A percentile compares a stretch with the other conserved stretches of the same genome.
Evolutionary conservation across 2,797 vertebrate species (phyloP).

Genomic region (Sebastes trivittatus): DNA sequence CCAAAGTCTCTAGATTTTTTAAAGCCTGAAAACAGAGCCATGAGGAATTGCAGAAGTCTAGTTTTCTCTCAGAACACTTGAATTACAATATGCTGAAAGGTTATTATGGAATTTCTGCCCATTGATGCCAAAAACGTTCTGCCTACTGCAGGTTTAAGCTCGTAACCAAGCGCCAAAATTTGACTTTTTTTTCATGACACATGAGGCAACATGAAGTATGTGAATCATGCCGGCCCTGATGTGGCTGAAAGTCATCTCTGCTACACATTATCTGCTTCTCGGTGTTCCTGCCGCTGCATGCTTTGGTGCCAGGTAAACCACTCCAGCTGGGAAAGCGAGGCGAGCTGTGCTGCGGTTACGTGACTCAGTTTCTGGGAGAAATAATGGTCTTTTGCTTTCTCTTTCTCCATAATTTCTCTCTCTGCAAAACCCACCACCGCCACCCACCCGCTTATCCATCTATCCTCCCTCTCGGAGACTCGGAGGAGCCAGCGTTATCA

Average conservation of each 20-base stretch:
- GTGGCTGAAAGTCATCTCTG: conserved; percentile 31
- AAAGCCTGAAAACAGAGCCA: no score
- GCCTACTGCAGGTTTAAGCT: conserved; percentile 1
- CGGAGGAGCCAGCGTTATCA: conserved; percentile 63
- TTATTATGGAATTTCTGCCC: no score
- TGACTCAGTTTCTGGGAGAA: conserved; percentile 52
- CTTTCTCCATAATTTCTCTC: conserved; percentile 46
- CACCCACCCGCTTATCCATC: conserved; percentile 28
- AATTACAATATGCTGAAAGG: no score
- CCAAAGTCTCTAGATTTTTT: no score
- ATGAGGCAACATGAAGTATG: conserved; percentile 50
- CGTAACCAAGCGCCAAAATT: conserved; percentile 29
- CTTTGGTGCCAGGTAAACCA: conserved; percentile 50
- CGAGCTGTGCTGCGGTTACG: conserved; percentile 14
- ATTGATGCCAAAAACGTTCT: no score
- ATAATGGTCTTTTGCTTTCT: conserved; percentile 49
- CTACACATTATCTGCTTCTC: conserved; percentile 42
- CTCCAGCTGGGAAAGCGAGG: conserved; percentile 33
- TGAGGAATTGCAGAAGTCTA: no score
- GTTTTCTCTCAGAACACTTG: no score
- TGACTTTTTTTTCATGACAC: conserved; percentile 38
- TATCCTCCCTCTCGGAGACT: conserved; percentile 43
- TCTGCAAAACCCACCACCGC: not conserved
- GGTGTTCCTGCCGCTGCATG: conserved; percentile 32
- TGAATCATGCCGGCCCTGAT: conserved; percentile 45